A percentile compares a stretch with the other conserved stretches of the same genome.
phyloP scores from a whole-genome alignment of 2,113 vertebrate species.

The Gila orcuttii region DNA sequence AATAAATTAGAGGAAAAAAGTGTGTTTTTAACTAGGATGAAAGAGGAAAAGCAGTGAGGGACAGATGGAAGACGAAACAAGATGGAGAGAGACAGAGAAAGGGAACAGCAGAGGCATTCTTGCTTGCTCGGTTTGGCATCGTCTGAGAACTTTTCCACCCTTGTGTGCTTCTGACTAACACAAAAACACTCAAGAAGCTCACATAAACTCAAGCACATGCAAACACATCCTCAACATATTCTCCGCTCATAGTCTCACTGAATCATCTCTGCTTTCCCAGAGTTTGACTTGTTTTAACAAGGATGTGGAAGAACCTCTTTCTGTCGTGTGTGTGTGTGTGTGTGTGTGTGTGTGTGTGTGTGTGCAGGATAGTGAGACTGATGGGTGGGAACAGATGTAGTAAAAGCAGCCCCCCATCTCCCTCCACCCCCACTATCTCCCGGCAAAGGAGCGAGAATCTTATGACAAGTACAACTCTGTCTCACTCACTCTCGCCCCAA shows the following conservation, averaged over 20 bases:
- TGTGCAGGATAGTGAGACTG: slow-evolving; percentile 58
- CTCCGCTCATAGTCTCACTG: slow-evolving; percentile 31
- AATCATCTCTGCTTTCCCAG: slow-evolving; percentile 43
- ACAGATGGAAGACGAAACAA: slow-evolving; percentile 22
- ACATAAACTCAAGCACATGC: slow-evolving; percentile 38
- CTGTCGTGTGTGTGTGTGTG: slow-evolving; percentile 42
- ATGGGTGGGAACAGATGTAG: slow-evolving; percentile 72
- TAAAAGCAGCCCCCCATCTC: slow-evolving; percentile 62
- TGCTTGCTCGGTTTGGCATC: slow-evolving; percentile 62
- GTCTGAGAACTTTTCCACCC: slow-evolving; percentile 59
- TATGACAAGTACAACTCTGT: slow-evolving; percentile 47
- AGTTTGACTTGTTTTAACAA: slow-evolving; percentile 60
- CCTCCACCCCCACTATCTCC: slow-evolving; percentile 48
- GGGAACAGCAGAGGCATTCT: slow-evolving; percentile 40
- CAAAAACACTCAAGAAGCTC: slow-evolving; percentile 38
- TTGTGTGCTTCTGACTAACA: slow-evolving; percentile 40
- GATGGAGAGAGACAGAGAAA: slow-evolving; percentile 12
- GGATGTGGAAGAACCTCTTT: slow-evolving; percentile 66
- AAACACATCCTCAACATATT: slow-evolving; percentile 12
- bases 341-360: slow-evolving; percentile 47
- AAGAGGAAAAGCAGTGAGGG: slow-evolving; percentile 7
- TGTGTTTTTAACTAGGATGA: background rate
- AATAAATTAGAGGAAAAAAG: background rate
- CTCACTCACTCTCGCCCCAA: slow-evolving; percentile 12
- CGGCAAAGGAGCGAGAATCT: slow-evolving; percentile 43